These are phyloP conservation scores for Pemphredon lugubris DNA, from an alignment of 2,888 invertebrate genomes.

Conservation along the genomic window DNA sequence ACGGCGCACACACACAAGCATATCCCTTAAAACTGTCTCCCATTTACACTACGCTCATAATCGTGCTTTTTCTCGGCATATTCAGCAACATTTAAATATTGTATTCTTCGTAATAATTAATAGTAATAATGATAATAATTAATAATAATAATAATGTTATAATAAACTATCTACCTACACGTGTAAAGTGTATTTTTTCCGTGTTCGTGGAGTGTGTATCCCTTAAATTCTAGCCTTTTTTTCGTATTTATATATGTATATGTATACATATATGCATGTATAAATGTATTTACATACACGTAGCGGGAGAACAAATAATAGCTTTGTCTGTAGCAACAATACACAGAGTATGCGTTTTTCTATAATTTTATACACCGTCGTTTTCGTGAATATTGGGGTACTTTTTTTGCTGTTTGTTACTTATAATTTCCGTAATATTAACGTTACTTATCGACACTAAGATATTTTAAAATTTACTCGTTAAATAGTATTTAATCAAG, in stretches of 20 bases:
- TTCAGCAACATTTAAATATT: constrained; percentile 80
- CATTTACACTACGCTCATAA: constrained; percentile 51
- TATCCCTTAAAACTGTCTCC: constrained; percentile 26
- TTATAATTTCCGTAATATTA: constrained; percentile 59
- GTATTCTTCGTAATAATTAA: constrained; percentile 74
- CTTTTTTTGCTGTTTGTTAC: constrained; percentile 53
- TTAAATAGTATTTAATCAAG: constrained; percentile 75
- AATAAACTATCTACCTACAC: constrained; percentile 78
- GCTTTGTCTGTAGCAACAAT: constrained; percentile 70
- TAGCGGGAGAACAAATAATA: constrained; percentile 74
- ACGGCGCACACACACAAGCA: constrained; percentile 23
- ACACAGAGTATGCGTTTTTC: constrained; percentile 72
- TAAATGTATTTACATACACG: constrained; percentile 75
- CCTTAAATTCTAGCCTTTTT: constrained; percentile 61
- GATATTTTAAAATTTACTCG: constrained; percentile 71
- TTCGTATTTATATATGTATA: constrained; percentile 75
- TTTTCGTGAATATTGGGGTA: constrained; percentile 63
- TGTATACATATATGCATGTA: constrained; percentile 67
- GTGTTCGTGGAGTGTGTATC: constrained; percentile 67
- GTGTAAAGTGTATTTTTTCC: constrained; percentile 70
- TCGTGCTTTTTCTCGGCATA: constrained; percentile 58
- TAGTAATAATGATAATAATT: constrained; percentile 71
- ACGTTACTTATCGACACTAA: constrained; percentile 68
- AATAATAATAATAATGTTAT: constrained; percentile 72
- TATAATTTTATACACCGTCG: constrained; percentile 76